Base-by-base conservation (phyloP, 2,888 invertebrate species). In the Marasmarcha lunaedactyla region DNA sequence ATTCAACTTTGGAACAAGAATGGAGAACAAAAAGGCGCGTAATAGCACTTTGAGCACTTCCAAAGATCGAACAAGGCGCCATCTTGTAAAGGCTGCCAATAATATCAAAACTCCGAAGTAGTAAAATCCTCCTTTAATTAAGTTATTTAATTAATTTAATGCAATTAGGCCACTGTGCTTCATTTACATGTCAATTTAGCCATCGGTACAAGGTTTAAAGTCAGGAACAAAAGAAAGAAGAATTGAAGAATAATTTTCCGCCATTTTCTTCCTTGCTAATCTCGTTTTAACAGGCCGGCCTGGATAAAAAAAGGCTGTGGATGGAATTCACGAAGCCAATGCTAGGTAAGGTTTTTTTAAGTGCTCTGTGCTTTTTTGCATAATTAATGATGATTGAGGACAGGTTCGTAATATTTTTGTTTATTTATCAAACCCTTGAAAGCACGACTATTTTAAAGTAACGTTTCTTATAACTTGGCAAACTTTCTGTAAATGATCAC, bases 121-220 rank as follows among this genome's bases (percentile, higher is more conserved):
- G 7, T 20, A 20, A 20, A 20, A 20, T 20, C 20, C 20, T 20
- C 20, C 20, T 20, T 20, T 20, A 20, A 5, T 20, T 20, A 20
- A 20, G 20, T 5, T 20, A 20, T 30, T 30, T 30, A 30, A 30
- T 30, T 30, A 30, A 30, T 30, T 30, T 3, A 30, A 30, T 20
- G 30, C 30, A 30, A 30, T 30, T 11, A 30, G 30, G 11, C 30
- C 30, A 11, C n/a, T 9, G 30, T 11, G 30, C n/a, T 10, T 30
- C 30, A 30, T 30, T 30, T 30, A 30, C 30, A 30, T 30, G 30
- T 11, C 30, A 30, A 30, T 30, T 30, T 30, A 20, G 6, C 11
- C 30, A 30, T 30, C 30, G n/a, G 30, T n/a, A 30, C 30, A n/a
- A 30, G 30, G 30, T 30, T 30, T 30, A 30, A 7, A 30, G 11